A percentile compares a stretch with the other conserved stretches of the same genome.
phyloP scores from a whole-genome alignment of 2,113 vertebrate genomes.

The Hippopotamus amphibius region DNA sequence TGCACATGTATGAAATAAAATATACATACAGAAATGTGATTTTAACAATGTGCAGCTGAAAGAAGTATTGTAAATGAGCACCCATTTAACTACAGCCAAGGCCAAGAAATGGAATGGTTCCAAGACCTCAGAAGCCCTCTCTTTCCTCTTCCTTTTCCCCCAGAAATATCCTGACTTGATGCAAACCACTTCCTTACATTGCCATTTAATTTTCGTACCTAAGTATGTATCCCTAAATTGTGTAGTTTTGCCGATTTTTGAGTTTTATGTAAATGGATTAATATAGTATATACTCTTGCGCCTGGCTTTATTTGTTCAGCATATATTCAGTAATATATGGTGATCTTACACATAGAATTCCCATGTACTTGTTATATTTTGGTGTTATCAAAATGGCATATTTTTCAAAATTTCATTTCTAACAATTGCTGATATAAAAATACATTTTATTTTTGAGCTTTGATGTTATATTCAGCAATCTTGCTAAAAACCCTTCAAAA shows the following conservation, averaged over 20 bases:
- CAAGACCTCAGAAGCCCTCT: neutral
- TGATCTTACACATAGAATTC: neutral
- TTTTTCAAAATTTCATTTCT: neutral
- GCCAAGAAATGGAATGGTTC: neutral
- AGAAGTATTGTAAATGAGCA: neutral
- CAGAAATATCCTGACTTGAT: neutral
- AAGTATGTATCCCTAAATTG: neutral
- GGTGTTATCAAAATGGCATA: neutral
- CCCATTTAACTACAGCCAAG: neutral
- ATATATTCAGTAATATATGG: neutral
- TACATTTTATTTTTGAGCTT: slow-evolving; percentile 21
- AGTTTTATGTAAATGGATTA: neutral
- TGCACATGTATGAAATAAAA: neutral
- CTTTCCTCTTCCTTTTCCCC: neutral
- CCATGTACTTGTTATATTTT: neutral
- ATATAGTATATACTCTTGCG: neutral
- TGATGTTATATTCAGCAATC: neutral
- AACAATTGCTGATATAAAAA: neutral
- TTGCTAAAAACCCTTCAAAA: slow-evolving; percentile 28
- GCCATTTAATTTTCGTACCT: neutral
- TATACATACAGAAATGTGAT: neutral
- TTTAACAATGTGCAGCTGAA: neutral
- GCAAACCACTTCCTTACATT: neutral
- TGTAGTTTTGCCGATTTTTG: neutral
- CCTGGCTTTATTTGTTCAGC: slow-evolving; percentile 16